Evolutionary conservation across 2,888 invertebrate genomes (phyloP), one percentile per base, ranked within the genome.

Genomic region (Pollenia labialis): DNA sequence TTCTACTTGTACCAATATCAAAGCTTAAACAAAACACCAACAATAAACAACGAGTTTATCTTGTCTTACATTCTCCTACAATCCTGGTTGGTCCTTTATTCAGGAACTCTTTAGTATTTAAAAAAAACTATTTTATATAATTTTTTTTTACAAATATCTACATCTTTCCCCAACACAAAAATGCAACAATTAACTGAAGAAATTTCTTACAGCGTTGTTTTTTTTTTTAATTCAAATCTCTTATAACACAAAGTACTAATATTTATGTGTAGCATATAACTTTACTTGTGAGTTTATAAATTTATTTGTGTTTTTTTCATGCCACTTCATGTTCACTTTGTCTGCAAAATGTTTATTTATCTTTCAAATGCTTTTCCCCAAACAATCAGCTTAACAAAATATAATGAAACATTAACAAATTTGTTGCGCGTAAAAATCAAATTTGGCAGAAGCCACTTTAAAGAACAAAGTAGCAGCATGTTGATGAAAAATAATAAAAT

Each of bases 281-380:
- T 69, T 52, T 60, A 68, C 44, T 66, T 60, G 54, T 66, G 56
- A 72, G 74, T 60, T 32, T 52, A 84, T 84, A 79, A 84, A 79
- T 72, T 76, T 74, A 50, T 60, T 44, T 56, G 16, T 66, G 23
- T 32, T 42, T 58, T 42, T 64, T 52, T 32, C 1, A 56, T 81
- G 81, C 56, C 72, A 58, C 66, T n/a, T n/a, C n/a, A n/a, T n/a
- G 23, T 40, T 79, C 44, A 72, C 18, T 72, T 75, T 48, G 48
- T 72, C 32, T 79, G 44, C 12, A 64, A n/a, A 12, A 56, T 87
- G 77, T 87, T 87, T 87, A 79, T 87, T 87, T 87, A 85, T 82
- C 52, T 82, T 81, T 75, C 50, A 85, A 87, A 81, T 77, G 77
- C 23, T 85, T 85, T 87, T 85, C 69, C 85, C 74, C 54, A 83